These are phyloP conservation scores for Petromus typicus DNA, from an alignment of 2,113 vertebrate genomes.

Conservation along the genomic window DNA sequence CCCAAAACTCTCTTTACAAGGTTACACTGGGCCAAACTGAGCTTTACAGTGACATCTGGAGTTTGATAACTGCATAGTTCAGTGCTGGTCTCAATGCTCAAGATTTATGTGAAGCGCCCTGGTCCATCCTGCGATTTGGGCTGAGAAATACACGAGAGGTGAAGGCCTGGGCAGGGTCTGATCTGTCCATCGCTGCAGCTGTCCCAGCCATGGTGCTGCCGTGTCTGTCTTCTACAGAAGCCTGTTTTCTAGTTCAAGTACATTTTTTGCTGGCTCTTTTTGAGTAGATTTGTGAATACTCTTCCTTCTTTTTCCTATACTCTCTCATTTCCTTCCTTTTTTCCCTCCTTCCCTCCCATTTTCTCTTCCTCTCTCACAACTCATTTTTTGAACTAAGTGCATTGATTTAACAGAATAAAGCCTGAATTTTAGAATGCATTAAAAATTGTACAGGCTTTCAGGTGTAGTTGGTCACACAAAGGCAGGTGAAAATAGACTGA, in stretches of 20 bases:
- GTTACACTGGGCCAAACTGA: slow-evolving; percentile 53
- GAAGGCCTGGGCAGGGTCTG: not conserved
- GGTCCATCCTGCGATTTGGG: not conserved
- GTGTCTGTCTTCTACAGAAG: slow-evolving; percentile 1
- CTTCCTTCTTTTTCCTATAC: not conserved
- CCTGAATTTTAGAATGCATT: not conserved
- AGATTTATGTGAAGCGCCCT: slow-evolving; percentile 42
- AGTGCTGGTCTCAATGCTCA: not conserved
- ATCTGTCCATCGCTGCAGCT: not conserved
- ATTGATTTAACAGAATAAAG: not conserved
- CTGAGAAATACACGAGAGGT: not conserved
- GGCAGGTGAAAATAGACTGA: slow-evolving; percentile 8
- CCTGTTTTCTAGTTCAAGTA: slow-evolving; percentile 5
- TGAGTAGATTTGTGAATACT: not conserved
- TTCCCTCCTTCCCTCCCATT: not conserved
- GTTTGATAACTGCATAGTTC: not conserved
- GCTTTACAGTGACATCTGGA: slow-evolving; percentile 20
- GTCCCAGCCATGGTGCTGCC: not conserved
- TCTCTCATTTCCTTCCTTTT: accelerated
- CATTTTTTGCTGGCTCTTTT: not conserved
- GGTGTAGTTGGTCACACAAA: not conserved
- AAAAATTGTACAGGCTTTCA: not conserved
- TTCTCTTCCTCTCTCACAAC: not conserved
- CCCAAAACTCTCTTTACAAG: slow-evolving; percentile 28
- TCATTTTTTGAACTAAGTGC: slow-evolving; percentile 28